Conservation (phyloP, 1,140 invertebrate species). For the Drosophila yakuba region DNA sequence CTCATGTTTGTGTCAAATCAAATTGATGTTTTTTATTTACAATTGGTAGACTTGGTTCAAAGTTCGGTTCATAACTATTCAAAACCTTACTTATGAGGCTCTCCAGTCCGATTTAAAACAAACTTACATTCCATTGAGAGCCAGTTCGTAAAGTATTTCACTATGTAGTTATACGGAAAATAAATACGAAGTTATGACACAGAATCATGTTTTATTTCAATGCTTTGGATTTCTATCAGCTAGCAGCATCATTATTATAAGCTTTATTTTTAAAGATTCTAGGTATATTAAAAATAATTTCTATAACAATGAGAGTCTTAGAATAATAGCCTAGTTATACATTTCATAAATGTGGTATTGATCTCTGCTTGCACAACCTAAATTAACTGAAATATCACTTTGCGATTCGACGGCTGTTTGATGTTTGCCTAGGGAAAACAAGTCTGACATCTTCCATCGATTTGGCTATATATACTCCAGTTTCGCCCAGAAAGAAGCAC, state of each 20-base stretch:
- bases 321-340: neutral
- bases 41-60: neutral
- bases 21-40: too few species aligned
- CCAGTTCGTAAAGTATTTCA: constrained; percentile 52
- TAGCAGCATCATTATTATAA: too few species aligned
- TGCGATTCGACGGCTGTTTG: too few species aligned
- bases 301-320: neutral
- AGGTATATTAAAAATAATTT: neutral
- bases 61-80: constrained; percentile 18
- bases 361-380: neutral
- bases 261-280: neutral
- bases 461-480: constrained; percentile 11
- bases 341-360: too few species aligned
- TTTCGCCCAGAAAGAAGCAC: neutral
- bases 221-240: neutral
- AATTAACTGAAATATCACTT: neutral
- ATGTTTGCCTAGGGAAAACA: constrained; percentile 6
- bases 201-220: neutral
- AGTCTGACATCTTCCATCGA: neutral
- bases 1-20: neutral
- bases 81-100: constrained; percentile 38
- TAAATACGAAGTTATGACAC: constrained; percentile 57
- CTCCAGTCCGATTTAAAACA: constrained; percentile 25
- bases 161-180: constrained; percentile 54
- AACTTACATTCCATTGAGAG: constrained; percentile 54